A percentile compares a stretch with the other conserved stretches of the same genome.
phyloP scores from a whole-genome alignment of 2,797 vertebrate genomes.

The Neosalanx taihuensis region DNA sequence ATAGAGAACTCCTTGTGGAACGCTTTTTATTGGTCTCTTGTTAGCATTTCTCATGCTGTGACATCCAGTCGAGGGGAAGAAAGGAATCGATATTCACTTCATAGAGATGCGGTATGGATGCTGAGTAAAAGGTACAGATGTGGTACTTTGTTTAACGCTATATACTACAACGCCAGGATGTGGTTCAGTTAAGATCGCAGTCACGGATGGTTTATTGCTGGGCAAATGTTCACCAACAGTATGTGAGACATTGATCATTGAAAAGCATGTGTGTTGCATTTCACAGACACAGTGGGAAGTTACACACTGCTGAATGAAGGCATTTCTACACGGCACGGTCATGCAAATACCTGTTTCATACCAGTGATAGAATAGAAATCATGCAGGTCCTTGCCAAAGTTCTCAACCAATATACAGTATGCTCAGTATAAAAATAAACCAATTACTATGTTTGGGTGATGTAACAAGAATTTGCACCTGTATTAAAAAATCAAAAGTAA shows the following conservation, averaged over 20 bases:
- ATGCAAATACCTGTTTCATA: not conserved
- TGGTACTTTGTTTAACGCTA: not conserved
- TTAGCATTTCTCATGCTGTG: not conserved
- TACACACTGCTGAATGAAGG: slow-evolving; percentile 3
- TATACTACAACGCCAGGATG: not conserved
- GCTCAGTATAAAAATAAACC: not conserved
- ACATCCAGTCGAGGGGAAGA: not conserved
- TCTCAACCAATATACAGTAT: not conserved
- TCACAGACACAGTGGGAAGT: not conserved
- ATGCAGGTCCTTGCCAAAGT: not conserved
- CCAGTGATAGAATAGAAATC: not conserved
- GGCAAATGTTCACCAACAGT: not conserved
- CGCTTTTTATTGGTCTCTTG: not conserved
- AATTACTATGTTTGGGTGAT: not conserved
- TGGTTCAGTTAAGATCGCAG: not conserved
- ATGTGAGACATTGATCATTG: not conserved
- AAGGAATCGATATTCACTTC: not conserved
- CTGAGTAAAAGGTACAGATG: not conserved
- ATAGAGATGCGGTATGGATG: not conserved
- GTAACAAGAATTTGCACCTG: not conserved
- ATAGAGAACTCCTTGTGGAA: slow-evolving; percentile 3
- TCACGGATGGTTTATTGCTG: not conserved
- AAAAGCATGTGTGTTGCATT: not conserved
- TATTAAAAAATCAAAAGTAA: not conserved
- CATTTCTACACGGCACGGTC: not conserved